Evolutionary conservation across 2,888 invertebrate species (phyloP), one percentile per base, ranked within the genome.

Genomic region (Andrena camellia): DNA sequence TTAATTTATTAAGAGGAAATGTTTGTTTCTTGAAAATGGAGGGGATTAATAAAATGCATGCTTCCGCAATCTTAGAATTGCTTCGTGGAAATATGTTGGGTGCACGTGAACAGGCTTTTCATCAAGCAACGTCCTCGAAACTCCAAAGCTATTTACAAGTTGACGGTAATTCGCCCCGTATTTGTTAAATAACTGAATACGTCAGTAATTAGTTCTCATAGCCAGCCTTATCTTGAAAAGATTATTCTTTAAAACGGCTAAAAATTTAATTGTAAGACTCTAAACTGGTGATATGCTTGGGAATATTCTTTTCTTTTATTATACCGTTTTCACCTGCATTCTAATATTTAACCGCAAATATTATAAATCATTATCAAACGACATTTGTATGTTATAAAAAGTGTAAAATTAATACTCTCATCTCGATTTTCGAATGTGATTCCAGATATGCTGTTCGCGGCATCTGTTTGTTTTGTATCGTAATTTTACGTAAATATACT

Each of bases 121-220:
- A 48, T 48, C 33, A 52, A 66, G 57, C 26, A 75, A 63, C 67
- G 57, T 57, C 20, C 62, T 75, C 20, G 57, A 48, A 64, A 63
- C 57, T 79, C 29, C 33, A 64, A 68, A 69, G 68, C 69, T 50
- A 29, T 79, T 75, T 63, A 20, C 26, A 57, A 68, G 50, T 64
- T 54, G 62, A 17, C 75, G 20, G 69, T 33, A 79, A 69, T 79
- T 75, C 35, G 4, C 74, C 54, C 69, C 75, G 35, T 48, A 68
- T 78, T 79, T 79, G 75, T 75, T 17, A 69, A 29, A 63, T 60
- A 23, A 50, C 35, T 68, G 62, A 75, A 75, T 75, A 29, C 57
- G 48, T 20, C 26, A 13, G 57, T 69, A 74, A 69, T 57, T 63
- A 57, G 68, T 57, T 74, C 20, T 10, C 20, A 1, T 26, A 63